Evolutionary conservation across 2,888 invertebrate genomes (phyloP).

Genomic region (Brassicogethes aeneus): DNA sequence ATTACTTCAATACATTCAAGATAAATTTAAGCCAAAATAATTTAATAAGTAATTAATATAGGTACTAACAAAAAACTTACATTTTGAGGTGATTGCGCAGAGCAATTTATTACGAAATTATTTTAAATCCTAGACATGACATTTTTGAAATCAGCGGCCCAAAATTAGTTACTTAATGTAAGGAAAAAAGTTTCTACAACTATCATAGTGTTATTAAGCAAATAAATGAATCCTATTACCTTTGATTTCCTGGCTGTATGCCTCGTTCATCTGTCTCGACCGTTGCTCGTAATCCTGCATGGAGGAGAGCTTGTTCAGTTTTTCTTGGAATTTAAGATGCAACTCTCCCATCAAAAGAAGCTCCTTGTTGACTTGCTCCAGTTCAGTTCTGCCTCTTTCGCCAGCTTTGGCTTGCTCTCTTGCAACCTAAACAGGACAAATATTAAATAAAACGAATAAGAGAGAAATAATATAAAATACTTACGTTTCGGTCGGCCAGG

Average conservation of each 20-base stretch:
- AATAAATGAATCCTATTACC: too few species aligned
- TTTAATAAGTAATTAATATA: too few species aligned
- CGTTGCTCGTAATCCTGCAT: slow-evolving; percentile 43
- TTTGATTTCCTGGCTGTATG: slow-evolving; percentile 44
- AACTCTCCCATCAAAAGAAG: slow-evolving; percentile 49
- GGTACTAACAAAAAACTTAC: too few species aligned
- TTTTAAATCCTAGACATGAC: too few species aligned
- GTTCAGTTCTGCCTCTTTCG: slow-evolving; percentile 44
- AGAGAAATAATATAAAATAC: slow-evolving; percentile 1
- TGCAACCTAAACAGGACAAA: slow-evolving; percentile 28
- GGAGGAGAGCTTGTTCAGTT: slow-evolving; percentile 42
- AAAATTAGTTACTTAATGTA: too few species aligned
- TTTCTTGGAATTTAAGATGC: slow-evolving; percentile 47
- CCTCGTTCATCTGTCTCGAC: slow-evolving; percentile 38
- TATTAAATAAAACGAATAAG: not conserved
- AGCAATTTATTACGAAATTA: too few species aligned
- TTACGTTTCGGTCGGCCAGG: slow-evolving; percentile 35
- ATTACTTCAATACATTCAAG: too few species aligned
- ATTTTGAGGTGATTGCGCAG: too few species aligned
- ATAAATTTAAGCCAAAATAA: too few species aligned
- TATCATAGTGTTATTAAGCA: too few species aligned
- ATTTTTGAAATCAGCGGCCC: too few species aligned
- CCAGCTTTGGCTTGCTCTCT: slow-evolving; percentile 40
- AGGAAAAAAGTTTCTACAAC: too few species aligned
- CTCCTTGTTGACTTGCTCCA: slow-evolving; percentile 47